Evolutionary conservation across 2,888 invertebrate species (phyloP), one percentile per base, ranked within the genome.

Genomic region (Drosophila fulvimacula): DNA sequence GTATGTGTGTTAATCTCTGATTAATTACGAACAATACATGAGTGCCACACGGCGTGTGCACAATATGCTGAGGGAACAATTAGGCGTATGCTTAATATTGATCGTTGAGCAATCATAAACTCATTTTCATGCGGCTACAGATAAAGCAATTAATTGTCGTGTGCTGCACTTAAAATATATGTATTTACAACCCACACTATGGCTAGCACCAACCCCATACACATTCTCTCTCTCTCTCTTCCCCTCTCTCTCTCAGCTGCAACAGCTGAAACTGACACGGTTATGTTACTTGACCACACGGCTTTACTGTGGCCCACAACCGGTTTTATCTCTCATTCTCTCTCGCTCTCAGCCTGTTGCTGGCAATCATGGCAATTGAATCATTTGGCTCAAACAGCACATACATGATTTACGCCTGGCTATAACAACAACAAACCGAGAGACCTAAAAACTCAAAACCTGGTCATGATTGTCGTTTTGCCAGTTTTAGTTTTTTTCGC

Each of bases 401-500:
- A 55, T 58, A 49, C 60, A 60, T 69, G 76, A 73, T 64, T 73
- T 70, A 70, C 51, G 36, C 38, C 51, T 34, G 32, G 52, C 36
- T 42, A 30, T 27, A 17, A 17, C 61, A 48, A 27, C 34, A 56
- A 32, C 55, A 55, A 58, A n/a, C 60, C 52, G 53, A 32, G 42
- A 56, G 59, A 53, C 65, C 60, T 60, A 34, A 63, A 73, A 76
- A 64, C 70, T 67, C 49, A 58, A 61, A 74, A 71, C 70, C 79
- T 65, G 74, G 64, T 64, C 79, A 74, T 74, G 74, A 73, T 79
- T 88, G 85, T 73, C 71, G 78, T 88, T 85, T 79, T 79, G 88
- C 86, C 77, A 70, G 85, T 84, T 83, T 80, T 72, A 71, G 68
- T 71, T 63, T 55, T 63, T 51, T 52, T 76, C 63, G 58, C 52